These are phyloP conservation scores for Brachionichthys hirsutus DNA, from an alignment of 2,113 vertebrate genomes.

Conservation along the genomic window DNA sequence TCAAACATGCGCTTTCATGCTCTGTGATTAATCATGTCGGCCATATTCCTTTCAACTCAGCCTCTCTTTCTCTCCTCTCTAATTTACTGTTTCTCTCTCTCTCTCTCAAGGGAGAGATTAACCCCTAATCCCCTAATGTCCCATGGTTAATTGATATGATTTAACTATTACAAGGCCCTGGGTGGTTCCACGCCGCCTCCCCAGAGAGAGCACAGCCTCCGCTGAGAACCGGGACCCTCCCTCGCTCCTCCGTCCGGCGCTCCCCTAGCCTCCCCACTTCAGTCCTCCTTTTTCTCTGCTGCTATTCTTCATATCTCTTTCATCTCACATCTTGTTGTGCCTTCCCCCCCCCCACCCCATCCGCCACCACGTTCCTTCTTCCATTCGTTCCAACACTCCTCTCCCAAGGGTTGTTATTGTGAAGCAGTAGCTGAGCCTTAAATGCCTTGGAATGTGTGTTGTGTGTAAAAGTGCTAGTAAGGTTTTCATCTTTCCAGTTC, in stretches of 20 bases:
- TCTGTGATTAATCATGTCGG: constrained; percentile 43
- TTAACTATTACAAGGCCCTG: constrained; percentile 77
- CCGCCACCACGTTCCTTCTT: background rate
- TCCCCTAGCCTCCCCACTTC: constrained; percentile 8
- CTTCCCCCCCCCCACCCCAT: constrained; percentile 16
- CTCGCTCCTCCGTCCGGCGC: constrained; percentile 11
- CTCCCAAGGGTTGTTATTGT: constrained; percentile 39
- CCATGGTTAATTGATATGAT: constrained; percentile 88
- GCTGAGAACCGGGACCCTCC: constrained; percentile 37
- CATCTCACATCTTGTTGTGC: constrained; percentile 26
- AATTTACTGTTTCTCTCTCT: constrained; percentile 59
- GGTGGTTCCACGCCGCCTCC: constrained; percentile 75
- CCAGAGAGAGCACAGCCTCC: constrained; percentile 53
- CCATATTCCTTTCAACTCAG: constrained; percentile 10
- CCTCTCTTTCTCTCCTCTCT: constrained; percentile 39
- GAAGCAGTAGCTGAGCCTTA: constrained; percentile 4
- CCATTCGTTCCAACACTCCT: constrained; percentile 28
- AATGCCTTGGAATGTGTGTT: constrained; percentile 13
- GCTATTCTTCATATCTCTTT: constrained; percentile 32
- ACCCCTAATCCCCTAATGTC: constrained; percentile 80
- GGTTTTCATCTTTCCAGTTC: background rate
- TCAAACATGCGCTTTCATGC: constrained; percentile 29
- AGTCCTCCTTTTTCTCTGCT: constrained; percentile 7
- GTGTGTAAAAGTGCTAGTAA: background rate
- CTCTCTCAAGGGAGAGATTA: constrained; percentile 78